Evolutionary conservation across 2,113 vertebrate species (phyloP).

Genomic region (Jacana jacana): DNA sequence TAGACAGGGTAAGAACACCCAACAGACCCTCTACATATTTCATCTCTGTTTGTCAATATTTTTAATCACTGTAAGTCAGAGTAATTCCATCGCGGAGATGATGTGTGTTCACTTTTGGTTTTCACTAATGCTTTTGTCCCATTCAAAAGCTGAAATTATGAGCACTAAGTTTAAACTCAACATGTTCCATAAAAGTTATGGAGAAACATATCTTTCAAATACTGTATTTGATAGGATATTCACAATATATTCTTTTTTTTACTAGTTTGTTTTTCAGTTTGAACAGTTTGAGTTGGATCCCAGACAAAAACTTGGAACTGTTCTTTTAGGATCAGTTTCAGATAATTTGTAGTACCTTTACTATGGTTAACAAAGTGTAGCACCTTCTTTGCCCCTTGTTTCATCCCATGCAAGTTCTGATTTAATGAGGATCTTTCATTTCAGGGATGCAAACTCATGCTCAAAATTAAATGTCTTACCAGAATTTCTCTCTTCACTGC

Average conservation of each 20-base stretch:
- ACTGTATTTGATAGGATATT: not conserved
- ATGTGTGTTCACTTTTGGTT: not conserved
- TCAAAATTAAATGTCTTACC: not conserved
- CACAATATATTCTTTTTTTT: not conserved
- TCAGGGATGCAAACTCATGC: not conserved
- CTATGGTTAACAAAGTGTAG: fast-evolving
- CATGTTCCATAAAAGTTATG: fast-evolving
- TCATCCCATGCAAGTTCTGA: not conserved
- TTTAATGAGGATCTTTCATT: not conserved
- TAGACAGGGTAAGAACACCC: not conserved
- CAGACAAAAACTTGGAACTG: not conserved
- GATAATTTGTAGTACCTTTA: not conserved
- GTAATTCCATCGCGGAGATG: not conserved
- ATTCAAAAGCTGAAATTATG: not conserved
- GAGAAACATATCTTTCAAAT: not conserved
- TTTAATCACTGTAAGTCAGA: not conserved
- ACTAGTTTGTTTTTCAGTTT: not conserved
- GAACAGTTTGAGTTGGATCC: not conserved
- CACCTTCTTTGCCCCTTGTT: not conserved
- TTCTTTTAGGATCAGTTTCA: not conserved
- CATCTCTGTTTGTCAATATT: not conserved
- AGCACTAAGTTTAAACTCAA: not conserved
- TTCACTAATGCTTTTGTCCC: not conserved
- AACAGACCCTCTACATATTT: not conserved
- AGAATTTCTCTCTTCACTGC: not conserved